A percentile compares a stretch with the other conserved stretches of the same genome.
Conservation (phyloP, 1,140 invertebrate species). For the Chironomus tepperi region DNA sequence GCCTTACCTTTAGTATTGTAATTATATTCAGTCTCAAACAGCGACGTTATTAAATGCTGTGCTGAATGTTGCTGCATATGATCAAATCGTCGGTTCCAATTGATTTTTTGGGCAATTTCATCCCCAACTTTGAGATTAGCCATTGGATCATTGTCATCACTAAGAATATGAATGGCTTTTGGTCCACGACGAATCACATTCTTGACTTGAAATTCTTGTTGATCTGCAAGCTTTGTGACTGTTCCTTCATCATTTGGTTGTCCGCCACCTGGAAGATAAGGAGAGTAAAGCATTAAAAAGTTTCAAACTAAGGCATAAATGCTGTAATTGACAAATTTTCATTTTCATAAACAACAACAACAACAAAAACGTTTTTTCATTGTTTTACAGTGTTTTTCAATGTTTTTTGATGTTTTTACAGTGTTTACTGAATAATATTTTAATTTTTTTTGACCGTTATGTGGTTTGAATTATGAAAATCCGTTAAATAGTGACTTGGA, state of each 20-base stretch:
- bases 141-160: slow-evolving; percentile 33
- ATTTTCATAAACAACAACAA: too few species aligned
- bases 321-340: too few species aligned
- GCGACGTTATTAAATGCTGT: slow-evolving; percentile 74
- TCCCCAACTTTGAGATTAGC: slow-evolving; percentile 46
- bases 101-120: slow-evolving; percentile 51
- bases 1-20: slow-evolving; percentile 47
- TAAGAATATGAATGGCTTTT: slow-evolving; percentile 56
- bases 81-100: slow-evolving; percentile 72
- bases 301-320: too few species aligned
- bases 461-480: too few species aligned
- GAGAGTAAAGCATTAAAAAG: neutral
- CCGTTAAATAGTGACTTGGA: too few species aligned
- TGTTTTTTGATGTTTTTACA: too few species aligned
- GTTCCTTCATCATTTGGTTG: slow-evolving; percentile 48
- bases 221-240: neutral
- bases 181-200: slow-evolving; percentile 56
- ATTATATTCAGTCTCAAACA: slow-evolving; percentile 59
- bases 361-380: too few species aligned
- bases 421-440: too few species aligned
- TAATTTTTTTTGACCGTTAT: too few species aligned
- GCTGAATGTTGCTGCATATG: slow-evolving; percentile 88
- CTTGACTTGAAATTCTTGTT: neutral
- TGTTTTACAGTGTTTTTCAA: too few species aligned
- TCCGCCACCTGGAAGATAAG: slow-evolving; percentile 54